Conservation (phyloP, 1,140 invertebrate species). For the Anagrus nilaparvatae region DNA sequence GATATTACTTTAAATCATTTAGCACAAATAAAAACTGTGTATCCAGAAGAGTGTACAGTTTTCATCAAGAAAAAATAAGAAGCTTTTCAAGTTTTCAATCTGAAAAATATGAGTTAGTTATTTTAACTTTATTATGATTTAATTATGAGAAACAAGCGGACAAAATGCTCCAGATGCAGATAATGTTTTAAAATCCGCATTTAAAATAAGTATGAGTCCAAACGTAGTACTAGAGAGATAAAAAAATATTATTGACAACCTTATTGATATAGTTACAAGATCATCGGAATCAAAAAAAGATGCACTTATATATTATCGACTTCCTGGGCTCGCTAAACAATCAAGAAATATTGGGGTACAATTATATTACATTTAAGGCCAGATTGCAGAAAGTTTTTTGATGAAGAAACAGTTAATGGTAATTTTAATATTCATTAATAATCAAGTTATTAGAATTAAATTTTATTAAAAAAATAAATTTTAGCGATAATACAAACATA, state of each 20-base stretch:
- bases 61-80: constrained; percentile 65
- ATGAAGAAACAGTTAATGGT: constrained; percentile 76
- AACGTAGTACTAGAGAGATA: constrained; percentile 52
- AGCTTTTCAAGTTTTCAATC: constrained; percentile 49
- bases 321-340: no score
- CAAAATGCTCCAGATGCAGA: constrained; percentile 38
- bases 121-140: constrained; percentile 48
- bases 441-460: neutral
- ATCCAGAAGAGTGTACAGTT: constrained; percentile 69
- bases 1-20: constrained; percentile 70
- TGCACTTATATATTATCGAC: no score
- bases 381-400: constrained; percentile 79
- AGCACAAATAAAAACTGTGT: constrained; percentile 70
- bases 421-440: constrained; percentile 18
- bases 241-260: no score
- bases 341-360: no score
- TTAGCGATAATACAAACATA: constrained; percentile 87
- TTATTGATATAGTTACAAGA: no score
- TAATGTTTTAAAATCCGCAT: constrained; percentile 26
- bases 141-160: constrained; percentile 27
- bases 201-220: constrained; percentile 46
- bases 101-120: constrained; percentile 58
- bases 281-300: no score
- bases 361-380: constrained; percentile 84
- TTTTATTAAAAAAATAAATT: constrained; percentile 24